Evolutionary conservation across 2,113 vertebrate genomes (phyloP).

Genomic region (Alouatta palliata): DNA sequence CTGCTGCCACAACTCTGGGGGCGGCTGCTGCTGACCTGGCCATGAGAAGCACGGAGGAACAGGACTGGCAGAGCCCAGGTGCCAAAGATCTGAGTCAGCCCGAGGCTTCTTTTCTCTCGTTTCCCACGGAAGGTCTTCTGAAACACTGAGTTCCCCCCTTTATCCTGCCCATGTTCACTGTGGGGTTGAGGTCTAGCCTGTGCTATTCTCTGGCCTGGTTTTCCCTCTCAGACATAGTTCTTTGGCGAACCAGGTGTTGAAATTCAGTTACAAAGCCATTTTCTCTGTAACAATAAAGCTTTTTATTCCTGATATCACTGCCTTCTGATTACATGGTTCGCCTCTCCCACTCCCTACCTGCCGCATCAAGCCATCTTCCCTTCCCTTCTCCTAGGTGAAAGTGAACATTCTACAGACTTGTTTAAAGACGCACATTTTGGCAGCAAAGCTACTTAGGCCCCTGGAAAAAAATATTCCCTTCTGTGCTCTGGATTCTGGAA

Average conservation of each 20-base stretch:
- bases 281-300: slow-evolving; percentile 60
- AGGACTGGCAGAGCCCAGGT: background rate
- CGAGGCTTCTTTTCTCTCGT: fast-evolving
- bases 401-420: background rate
- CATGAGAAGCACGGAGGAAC: background rate
- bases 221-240: background rate
- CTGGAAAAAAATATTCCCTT: background rate
- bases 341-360: background rate
- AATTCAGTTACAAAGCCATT: background rate
- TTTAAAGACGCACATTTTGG: background rate
- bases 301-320: background rate
- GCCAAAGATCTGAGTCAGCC: background rate
- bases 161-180: too few species aligned
- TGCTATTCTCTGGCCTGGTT: background rate
- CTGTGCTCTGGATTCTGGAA: background rate
- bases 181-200: background rate
- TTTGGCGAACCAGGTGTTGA: background rate
- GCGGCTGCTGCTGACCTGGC: slow-evolving; percentile 50
- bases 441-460: background rate
- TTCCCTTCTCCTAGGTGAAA: background rate
- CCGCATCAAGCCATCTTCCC: background rate
- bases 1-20: background rate
- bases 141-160: background rate
- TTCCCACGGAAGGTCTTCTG: background rate
- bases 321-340: background rate